Conservation (phyloP, 2,797 vertebrate genomes). For the Sibirionetta formosa region DNA sequence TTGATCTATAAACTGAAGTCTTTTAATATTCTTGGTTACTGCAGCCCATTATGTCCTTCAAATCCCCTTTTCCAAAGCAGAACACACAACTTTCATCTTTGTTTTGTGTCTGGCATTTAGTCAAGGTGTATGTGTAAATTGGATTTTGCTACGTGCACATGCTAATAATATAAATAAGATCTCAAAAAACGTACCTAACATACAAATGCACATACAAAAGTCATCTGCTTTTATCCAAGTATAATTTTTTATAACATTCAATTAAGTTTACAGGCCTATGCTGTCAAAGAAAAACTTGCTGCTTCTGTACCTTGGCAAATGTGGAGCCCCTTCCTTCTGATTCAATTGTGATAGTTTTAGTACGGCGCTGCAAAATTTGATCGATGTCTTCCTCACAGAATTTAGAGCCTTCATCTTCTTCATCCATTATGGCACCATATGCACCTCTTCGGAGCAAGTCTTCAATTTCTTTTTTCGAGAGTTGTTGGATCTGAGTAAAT, state of each 20-base stretch:
- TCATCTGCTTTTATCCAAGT: neutral
- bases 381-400: conserved; percentile 99
- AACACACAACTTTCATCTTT: neutral
- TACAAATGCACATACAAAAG: neutral
- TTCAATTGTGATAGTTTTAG: conserved; percentile 98
- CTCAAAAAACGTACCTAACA: rapidly evolving
- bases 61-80: neutral
- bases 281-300: neutral
- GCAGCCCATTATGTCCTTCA: neutral
- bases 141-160: rapidly evolving
- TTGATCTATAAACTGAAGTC: neutral
- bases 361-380: conserved; percentile 96
- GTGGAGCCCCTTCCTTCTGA: conserved; percentile 98
- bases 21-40: neutral
- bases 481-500: conserved; percentile 89
- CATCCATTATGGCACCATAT: conserved; percentile 98
- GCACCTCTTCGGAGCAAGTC: conserved; percentile 95
- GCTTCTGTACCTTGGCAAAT: conserved; percentile 92
- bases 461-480: conserved; percentile 98
- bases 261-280: neutral
- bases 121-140: neutral
- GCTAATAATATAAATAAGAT: neutral
- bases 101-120: neutral
- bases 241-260: neutral
- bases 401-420: conserved; percentile 97